Base-by-base conservation (phyloP, 2,113 vertebrate species). In the Mellivora capensis region DNA sequence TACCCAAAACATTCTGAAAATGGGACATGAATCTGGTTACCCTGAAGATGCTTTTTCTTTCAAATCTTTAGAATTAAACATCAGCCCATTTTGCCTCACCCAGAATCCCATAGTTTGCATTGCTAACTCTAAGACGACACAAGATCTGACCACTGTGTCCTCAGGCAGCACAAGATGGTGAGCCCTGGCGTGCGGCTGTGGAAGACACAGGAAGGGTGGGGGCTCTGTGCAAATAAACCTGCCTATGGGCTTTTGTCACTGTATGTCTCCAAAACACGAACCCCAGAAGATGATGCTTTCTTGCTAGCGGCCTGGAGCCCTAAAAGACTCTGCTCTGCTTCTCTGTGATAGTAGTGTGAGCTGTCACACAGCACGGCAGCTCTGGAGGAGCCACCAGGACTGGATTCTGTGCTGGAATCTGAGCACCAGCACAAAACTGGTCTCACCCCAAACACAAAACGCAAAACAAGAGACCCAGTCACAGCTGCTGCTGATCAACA, bases 401-500 rank as follows among this genome's bases (percentile, higher is more conserved):
- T 25, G 61, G 59, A 57, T 29, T 10, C 20, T 3, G 3, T 49
- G 21, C 54, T 42, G 39, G 79, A 74, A 84, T 17, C 18, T 21
- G 12, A 86, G 74, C 61, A 6, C 59, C 8, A 3, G 25, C 37
- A 87, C 31, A 44, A 86, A 29, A 12, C 59, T 64, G 72, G 37
- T 90, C 85, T 42, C 18, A 42, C 83, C 85, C 90, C 67, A 91
- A 59, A 84, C 44, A 49, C 31, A 52, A 47, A 82, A 90, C 54
- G 31, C 37, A 52, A 47, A 77, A 90, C 61, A 42, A 42, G 29
- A 9, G 72, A 72, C 67, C 59, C 20, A 15, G 29, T 62, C 76
- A 84, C 77, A 95, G 87, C n/a, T 93, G 93, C 86, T 84, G 90
- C 44, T 93, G 47, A 94, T 90, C 91, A 71, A 64, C 29, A 79